These are phyloP conservation scores for Lysandra coridon DNA, from an alignment of 2,888 invertebrate species.

Conservation along the genomic window DNA sequence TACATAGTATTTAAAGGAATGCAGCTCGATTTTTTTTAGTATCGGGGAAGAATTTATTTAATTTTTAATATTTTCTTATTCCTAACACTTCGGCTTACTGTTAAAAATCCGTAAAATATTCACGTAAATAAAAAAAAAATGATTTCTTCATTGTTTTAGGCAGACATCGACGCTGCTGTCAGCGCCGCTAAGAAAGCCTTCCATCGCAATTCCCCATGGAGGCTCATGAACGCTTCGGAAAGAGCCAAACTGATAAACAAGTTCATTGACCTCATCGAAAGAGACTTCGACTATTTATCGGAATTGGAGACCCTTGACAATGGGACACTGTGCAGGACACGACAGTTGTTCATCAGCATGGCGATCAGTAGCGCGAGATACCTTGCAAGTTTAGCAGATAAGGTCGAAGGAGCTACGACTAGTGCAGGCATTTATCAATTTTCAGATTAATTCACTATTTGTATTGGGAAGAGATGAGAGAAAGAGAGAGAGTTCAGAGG, in stretches of 20 bases:
- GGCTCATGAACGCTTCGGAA: slow-evolving; percentile 89
- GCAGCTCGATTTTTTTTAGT: no score
- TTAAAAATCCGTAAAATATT: no score
- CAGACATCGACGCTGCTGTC: slow-evolving; percentile 88
- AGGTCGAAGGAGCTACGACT: slow-evolving; percentile 86
- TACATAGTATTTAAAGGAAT: no score
- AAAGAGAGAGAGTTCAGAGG: no score
- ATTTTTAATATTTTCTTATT: no score
- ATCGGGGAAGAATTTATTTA: no score
- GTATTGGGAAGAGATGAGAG: no score
- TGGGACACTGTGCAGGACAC: slow-evolving; percentile 87
- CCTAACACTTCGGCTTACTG: no score
- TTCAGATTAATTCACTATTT: no score
- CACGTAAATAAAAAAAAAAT: not conserved
- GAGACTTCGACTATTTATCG: slow-evolving; percentile 86
- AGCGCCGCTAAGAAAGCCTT: slow-evolving; percentile 87
- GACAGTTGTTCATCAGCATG: slow-evolving; percentile 78
- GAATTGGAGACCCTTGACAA: slow-evolving; percentile 95
- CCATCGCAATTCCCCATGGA: slow-evolving; percentile 85
- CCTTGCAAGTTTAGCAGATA: slow-evolving; percentile 93
- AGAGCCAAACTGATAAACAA: slow-evolving; percentile 86
- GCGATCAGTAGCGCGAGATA: slow-evolving; percentile 82
- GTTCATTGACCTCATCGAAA: slow-evolving; percentile 88
- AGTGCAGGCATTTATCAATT: not conserved
- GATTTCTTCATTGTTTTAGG: slow-evolving; percentile 52